phyloP scores from a whole-genome alignment of 2,888 invertebrate species.

The Boloria selene region DNA sequence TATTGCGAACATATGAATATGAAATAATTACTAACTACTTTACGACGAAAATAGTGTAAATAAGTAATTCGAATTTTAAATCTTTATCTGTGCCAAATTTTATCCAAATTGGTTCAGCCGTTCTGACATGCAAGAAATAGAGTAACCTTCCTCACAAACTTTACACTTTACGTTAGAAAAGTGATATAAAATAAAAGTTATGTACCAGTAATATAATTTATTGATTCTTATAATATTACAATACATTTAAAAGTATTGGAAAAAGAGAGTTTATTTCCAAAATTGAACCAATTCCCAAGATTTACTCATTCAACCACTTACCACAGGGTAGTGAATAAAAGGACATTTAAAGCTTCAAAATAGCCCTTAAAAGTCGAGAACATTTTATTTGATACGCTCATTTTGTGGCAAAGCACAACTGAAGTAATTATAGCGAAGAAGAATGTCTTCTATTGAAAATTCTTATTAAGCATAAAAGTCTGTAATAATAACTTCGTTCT shows the following conservation, averaged over 20 bases:
- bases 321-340: conserved; percentile 73
- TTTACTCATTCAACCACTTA: conserved; percentile 76
- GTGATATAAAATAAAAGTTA: too few species aligned
- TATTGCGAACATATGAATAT: too few species aligned
- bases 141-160: too few species aligned
- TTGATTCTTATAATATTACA: background rate
- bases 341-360: conserved; percentile 67
- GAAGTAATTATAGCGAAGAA: conserved; percentile 34
- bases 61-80: too few species aligned
- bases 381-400: conserved; percentile 43
- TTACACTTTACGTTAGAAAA: too few species aligned
- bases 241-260: background rate
- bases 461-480: background rate
- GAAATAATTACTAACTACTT: too few species aligned
- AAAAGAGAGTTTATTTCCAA: conserved; percentile 33
- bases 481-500: background rate
- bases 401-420: conserved; percentile 40
- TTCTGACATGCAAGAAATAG: too few species aligned
- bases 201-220: too few species aligned
- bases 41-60: too few species aligned
- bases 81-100: too few species aligned
- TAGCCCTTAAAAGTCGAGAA: conserved; percentile 62
- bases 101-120: too few species aligned
- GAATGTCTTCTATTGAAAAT: background rate
- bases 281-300: conserved; percentile 53